Conservation (phyloP, 2,797 vertebrate genomes). For the Ceyx erithaca region DNA sequence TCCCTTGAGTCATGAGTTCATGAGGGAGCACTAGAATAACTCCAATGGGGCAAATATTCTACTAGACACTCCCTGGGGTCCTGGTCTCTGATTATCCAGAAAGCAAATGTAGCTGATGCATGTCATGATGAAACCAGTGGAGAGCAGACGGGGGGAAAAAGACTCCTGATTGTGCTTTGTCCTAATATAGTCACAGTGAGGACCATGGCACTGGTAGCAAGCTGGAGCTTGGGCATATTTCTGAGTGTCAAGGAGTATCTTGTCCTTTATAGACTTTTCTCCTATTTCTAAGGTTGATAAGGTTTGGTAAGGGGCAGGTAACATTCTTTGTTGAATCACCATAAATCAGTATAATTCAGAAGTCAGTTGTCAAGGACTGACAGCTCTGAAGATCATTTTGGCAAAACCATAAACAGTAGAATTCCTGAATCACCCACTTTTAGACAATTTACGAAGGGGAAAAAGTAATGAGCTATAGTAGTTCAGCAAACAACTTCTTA, state of each 20-base stretch:
- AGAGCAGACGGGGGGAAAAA: background rate
- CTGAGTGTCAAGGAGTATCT: background rate
- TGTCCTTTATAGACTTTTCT: background rate
- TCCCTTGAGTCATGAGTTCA: background rate
- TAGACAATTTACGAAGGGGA: background rate
- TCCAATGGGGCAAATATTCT: background rate
- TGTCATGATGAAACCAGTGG: background rate
- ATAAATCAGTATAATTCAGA: background rate
- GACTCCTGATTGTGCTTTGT: background rate
- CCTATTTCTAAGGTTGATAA: background rate
- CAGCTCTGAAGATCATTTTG: background rate
- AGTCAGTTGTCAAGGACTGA: background rate
- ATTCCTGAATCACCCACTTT: background rate
- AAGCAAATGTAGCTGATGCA: rapidly evolving
- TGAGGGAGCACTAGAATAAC: background rate
- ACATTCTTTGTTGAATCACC: background rate
- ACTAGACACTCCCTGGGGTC: background rate
- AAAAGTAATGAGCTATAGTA: background rate
- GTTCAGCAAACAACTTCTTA: background rate
- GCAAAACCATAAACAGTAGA: background rate
- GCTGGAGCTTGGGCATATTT: background rate
- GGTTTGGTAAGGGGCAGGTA: background rate
- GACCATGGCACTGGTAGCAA: background rate
- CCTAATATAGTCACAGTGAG: background rate
- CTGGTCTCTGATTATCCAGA: background rate